These are phyloP conservation scores for Agonopterix arenella DNA, from an alignment of 2,888 invertebrate genomes.

Conservation along the genomic window DNA sequence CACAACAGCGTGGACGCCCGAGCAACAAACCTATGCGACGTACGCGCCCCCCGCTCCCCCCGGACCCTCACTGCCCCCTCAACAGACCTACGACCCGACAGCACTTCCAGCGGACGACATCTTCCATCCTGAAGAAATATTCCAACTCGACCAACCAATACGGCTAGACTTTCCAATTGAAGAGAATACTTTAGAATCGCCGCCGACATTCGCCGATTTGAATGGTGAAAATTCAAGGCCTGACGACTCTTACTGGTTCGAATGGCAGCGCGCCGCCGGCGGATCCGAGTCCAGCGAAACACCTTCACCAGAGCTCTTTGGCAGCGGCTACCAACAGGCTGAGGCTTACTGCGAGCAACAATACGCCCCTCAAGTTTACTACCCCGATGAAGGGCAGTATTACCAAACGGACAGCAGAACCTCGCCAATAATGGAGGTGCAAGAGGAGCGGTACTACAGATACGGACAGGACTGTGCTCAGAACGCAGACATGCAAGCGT, in stretches of 20 bases:
- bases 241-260: conserved; percentile 77
- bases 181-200: conserved; percentile 75
- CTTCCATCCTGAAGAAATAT: conserved; percentile 87
- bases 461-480: conserved; percentile 56
- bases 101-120: conserved; percentile 79
- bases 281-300: conserved; percentile 73
- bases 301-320: conserved; percentile 74
- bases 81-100: conserved; percentile 74
- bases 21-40: conserved; percentile 44
- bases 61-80: conserved; percentile 48
- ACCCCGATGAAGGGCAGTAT: conserved; percentile 63
- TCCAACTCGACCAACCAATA: conserved; percentile 85
- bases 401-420: conserved; percentile 55
- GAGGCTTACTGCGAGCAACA: conserved; percentile 62
- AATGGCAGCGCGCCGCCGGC: conserved; percentile 68
- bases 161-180: conserved; percentile 78
- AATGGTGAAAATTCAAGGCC: conserved; percentile 83
- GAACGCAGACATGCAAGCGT: conserved; percentile 46
- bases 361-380: conserved; percentile 53
- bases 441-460: conserved; percentile 57
- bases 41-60: conserved; percentile 42
- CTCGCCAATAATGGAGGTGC: conserved; percentile 48
- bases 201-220: conserved; percentile 83
- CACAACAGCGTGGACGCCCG: conserved; percentile 50
- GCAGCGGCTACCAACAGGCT: conserved; percentile 50